Conservation (phyloP, 2,113 vertebrate species). For the Pavo muticus region DNA sequence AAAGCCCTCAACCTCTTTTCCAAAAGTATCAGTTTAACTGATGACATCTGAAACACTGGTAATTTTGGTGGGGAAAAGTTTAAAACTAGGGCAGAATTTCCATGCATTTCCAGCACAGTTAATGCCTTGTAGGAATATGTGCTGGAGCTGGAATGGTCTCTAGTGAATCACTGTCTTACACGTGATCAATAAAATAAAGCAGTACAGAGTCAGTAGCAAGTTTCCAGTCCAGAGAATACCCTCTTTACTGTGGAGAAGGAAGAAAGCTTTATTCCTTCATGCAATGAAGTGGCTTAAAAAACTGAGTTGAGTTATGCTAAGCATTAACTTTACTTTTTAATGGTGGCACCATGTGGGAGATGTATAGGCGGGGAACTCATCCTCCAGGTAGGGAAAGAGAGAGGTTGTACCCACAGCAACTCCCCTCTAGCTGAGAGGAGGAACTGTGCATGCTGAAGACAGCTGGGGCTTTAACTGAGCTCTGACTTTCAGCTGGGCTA, state of each 20-base stretch:
- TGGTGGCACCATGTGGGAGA: not conserved
- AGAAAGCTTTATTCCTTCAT: not conserved
- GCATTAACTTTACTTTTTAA: not conserved
- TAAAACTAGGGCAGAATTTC: not conserved
- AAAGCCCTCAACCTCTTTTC: not conserved
- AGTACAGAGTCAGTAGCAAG: not conserved
- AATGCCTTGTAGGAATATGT: not conserved
- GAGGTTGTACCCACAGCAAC: not conserved
- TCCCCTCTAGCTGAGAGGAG: not conserved
- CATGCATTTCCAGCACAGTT: not conserved
- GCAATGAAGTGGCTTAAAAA: not conserved
- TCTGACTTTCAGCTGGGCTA: conserved; percentile 23
- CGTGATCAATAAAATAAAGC: not conserved
- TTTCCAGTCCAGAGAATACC: not conserved
- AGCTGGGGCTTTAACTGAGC: not conserved
- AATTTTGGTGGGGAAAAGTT: not conserved
- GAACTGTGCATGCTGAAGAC: not conserved
- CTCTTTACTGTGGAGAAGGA: not conserved
- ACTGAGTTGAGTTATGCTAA: not conserved
- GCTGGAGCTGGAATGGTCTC: not conserved
- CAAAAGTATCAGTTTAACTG: not conserved
- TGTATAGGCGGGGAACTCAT: accelerated
- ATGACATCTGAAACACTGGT: not conserved
- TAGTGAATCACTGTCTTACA: not conserved
- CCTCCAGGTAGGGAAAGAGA: not conserved